Percentiles rank a stretch among this genome's conserved stretches.
phyloP scores from a whole-genome alignment of 2,113 vertebrate species.

The Chionomys nivalis region DNA sequence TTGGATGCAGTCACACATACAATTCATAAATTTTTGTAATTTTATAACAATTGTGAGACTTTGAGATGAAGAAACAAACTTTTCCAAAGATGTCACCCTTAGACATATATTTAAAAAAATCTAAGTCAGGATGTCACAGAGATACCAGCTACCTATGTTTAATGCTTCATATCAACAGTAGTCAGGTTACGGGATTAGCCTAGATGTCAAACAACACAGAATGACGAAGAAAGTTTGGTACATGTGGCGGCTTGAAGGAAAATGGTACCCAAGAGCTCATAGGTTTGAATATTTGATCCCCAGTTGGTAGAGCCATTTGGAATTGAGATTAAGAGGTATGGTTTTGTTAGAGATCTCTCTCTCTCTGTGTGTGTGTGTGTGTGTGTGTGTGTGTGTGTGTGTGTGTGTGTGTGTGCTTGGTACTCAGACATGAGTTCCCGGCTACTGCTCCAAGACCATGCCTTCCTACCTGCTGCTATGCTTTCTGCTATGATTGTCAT shows the following conservation, averaged over 20 bases:
- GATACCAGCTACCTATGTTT: neutral
- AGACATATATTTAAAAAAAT: neutral
- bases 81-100: neutral
- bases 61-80: slow-evolving; percentile 33
- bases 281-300: neutral
- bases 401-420: too few relatives aligned
- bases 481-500: neutral
- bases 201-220: neutral
- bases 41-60: neutral
- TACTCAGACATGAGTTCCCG: neutral
- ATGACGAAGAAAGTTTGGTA: neutral
- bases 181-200: neutral
- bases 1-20: neutral
- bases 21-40: slow-evolving; percentile 5
- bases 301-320: neutral
- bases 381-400: too few relatives aligned
- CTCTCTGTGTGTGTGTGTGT: neutral
- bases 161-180: neutral
- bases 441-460: neutral
- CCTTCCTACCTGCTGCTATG: neutral
- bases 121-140: neutral
- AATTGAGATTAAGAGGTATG: too few relatives aligned
- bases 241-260: neutral
- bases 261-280: neutral
- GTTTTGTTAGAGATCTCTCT: neutral